A percentile compares a stretch with the other conserved stretches of the same genome.
Conservation (phyloP, 2,888 invertebrate genomes). For the Hypena proboscidalis region DNA sequence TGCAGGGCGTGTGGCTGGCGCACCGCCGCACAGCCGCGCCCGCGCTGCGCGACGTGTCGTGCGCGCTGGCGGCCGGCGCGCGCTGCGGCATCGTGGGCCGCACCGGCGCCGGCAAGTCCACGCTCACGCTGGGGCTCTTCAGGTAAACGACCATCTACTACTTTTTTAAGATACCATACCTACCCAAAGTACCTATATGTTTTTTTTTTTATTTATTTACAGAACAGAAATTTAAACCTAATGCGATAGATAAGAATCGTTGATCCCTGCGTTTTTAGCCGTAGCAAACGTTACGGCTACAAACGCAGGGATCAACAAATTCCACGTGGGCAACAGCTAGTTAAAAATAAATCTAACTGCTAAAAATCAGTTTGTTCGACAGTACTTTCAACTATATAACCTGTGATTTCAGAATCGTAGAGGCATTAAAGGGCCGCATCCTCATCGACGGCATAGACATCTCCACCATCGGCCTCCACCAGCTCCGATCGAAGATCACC, state of each 20-base stretch:
- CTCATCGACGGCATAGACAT: conserved; percentile 94
- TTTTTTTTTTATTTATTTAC: too few species aligned
- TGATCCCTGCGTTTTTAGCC: too few species aligned
- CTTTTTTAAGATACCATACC: too few species aligned
- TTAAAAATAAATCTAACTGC: too few species aligned
- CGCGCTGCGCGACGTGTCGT: conserved; percentile 94
- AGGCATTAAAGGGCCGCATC: conserved; percentile 93
- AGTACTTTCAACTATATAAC: neutral
- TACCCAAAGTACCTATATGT: too few species aligned
- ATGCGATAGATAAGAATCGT: too few species aligned
- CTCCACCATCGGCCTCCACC: conserved; percentile 92
- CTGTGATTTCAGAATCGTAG: conserved; percentile 78
- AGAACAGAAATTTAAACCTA: too few species aligned
- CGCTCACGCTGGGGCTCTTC: conserved; percentile 94
- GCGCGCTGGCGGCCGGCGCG: too few species aligned
- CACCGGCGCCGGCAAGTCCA: conserved; percentile 97
- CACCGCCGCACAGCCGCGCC: conserved; percentile 93
- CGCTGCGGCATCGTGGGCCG: conserved; percentile 95
- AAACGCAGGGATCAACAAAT: too few species aligned
- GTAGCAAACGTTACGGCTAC: too few species aligned
- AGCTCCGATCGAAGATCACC: conserved; percentile 92
- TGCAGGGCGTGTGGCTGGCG: conserved; percentile 92
- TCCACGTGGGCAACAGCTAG: too few species aligned
- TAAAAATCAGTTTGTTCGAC: too few species aligned
- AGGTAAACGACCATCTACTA: conserved; percentile 32